Evolutionary conservation across 2,113 vertebrate species (phyloP).

Genomic region (Microcebus tavaratra): DNA sequence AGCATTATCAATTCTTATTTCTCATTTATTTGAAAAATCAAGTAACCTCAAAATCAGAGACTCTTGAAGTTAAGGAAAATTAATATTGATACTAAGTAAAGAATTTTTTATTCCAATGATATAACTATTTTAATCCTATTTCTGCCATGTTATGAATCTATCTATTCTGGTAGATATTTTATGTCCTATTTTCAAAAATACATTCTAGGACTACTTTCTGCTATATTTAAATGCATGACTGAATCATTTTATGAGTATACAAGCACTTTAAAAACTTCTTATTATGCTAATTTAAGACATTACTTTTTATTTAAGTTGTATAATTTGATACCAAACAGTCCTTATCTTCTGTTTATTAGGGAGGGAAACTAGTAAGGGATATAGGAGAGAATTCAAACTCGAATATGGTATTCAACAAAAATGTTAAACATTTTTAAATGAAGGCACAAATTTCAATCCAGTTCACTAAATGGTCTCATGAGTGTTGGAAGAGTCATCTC

Average conservation of each 20-base stretch:
- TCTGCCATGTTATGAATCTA: background rate
- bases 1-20: background rate
- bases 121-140: background rate
- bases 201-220: background rate
- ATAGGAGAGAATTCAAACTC: conserved; percentile 1
- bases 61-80: background rate
- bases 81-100: background rate
- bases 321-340: conserved; percentile 40
- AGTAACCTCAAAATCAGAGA: background rate
- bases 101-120: background rate
- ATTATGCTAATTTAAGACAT: conserved; percentile 54
- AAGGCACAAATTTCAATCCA: conserved; percentile 71
- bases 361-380: conserved; percentile 12
- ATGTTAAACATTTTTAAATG: conserved; percentile 60
- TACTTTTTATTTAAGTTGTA: conserved; percentile 42
- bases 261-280: conserved; percentile 53
- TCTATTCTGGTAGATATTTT: background rate
- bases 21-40: background rate
- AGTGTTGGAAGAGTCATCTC: conserved; percentile 76
- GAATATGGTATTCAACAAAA: conserved; percentile 41
- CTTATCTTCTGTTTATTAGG: conserved; percentile 25
- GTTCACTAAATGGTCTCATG: conserved; percentile 57
- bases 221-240: background rate
- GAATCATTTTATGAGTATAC: conserved; percentile 40
- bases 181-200: background rate